A percentile compares a stretch with the other conserved stretches of the same genome.
Conservation (phyloP, 1,140 invertebrate species). For the Papilio polyxenes region DNA sequence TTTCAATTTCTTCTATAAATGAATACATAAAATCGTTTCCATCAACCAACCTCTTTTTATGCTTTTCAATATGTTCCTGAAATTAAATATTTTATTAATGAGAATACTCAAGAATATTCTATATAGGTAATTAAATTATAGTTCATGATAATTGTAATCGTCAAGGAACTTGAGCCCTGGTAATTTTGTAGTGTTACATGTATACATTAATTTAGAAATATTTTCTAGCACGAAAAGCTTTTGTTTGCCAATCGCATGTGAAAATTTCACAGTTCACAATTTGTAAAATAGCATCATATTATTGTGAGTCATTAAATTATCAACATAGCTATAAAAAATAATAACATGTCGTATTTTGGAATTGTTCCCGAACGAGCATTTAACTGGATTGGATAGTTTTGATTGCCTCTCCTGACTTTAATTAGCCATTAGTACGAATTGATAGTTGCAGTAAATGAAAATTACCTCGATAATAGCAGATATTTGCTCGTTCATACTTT, state of each 20-base stretch:
- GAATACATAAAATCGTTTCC: constrained; percentile 88
- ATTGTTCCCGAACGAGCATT: constrained; percentile 4
- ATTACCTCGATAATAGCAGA: constrained; percentile 72
- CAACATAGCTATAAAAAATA: neutral
- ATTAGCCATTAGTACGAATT: constrained; percentile 13
- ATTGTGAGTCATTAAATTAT: too few relatives aligned
- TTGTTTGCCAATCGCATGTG: too few relatives aligned
- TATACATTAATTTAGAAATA: too few relatives aligned
- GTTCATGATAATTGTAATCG: too few relatives aligned
- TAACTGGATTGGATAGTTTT: constrained; percentile 11
- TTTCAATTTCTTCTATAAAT: constrained; percentile 86
- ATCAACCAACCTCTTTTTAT: constrained; percentile 59
- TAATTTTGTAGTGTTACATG: too few relatives aligned
- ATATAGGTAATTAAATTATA: neutral
- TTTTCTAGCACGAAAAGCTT: too few relatives aligned
- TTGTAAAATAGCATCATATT: too few relatives aligned
- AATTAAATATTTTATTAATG: constrained; percentile 37
- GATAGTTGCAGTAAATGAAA: constrained; percentile 24
- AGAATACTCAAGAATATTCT: neutral
- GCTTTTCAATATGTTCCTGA: constrained; percentile 72
- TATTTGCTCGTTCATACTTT: constrained; percentile 83
- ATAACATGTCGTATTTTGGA: constrained; percentile 4
- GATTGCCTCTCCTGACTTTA: constrained; percentile 3
- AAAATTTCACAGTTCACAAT: too few relatives aligned
- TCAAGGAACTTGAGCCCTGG: too few relatives aligned